phyloP scores from a whole-genome alignment of 2,113 vertebrate genomes.

The Gorsachius goisagi region DNA sequence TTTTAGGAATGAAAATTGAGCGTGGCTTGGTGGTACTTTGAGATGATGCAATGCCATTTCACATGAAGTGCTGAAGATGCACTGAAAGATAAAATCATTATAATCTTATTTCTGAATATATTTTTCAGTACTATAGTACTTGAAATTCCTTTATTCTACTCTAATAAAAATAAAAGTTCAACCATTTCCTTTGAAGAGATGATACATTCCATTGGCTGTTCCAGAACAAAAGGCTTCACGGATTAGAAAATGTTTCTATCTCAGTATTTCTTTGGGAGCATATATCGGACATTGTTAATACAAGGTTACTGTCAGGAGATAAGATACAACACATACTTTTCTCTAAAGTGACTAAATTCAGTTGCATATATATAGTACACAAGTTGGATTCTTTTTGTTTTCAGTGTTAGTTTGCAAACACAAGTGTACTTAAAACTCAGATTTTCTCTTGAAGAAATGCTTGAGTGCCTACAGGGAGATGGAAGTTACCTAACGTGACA shows the following conservation, averaged over 20 bases:
- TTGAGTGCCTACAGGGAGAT: conserved; percentile 2
- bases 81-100: background rate
- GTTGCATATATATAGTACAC: background rate
- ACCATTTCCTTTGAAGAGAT: background rate
- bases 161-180: background rate
- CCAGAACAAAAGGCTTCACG: background rate
- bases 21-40: background rate
- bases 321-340: background rate
- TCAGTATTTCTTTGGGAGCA: background rate
- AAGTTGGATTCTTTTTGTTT: background rate
- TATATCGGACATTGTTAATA: background rate
- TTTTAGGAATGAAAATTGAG: background rate
- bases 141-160: background rate
- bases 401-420: background rate
- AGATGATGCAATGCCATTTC: background rate
- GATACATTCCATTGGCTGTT: background rate
- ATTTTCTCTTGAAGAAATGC: background rate
- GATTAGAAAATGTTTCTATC: background rate
- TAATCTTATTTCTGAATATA: background rate
- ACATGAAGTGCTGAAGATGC: background rate
- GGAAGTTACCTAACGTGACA: conserved; percentile 17
- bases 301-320: background rate
- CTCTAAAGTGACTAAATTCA: background rate
- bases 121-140: background rate
- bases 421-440: conserved; percentile 27